These are phyloP conservation scores for Campylorhamphus procurvoides DNA, from an alignment of 2,113 vertebrate genomes.

Conservation along the genomic window DNA sequence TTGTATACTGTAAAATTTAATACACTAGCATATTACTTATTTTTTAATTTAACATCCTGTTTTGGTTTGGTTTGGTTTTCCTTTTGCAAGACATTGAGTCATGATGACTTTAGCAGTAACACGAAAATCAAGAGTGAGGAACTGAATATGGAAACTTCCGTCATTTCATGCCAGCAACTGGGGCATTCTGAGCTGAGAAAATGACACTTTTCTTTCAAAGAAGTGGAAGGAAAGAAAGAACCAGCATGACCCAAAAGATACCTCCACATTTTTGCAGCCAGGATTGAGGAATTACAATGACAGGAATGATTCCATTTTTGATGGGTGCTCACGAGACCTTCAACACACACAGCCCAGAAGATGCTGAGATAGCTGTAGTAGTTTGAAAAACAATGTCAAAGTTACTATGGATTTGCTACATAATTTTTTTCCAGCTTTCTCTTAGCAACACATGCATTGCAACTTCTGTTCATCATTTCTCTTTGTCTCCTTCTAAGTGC, in stretches of 20 bases:
- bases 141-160: neutral
- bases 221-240: neutral
- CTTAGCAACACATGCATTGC: neutral
- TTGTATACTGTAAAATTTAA: neutral
- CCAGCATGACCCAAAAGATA: neutral
- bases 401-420: neutral
- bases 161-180: neutral
- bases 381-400: neutral
- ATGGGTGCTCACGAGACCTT: neutral
- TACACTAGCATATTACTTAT: rapidly evolving
- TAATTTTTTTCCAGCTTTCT: neutral
- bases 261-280: neutral
- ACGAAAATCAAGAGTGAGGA: neutral
- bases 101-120: neutral
- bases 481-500: neutral
- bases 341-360: neutral
- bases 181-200: neutral
- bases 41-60: neutral
- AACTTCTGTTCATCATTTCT: neutral
- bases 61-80: neutral
- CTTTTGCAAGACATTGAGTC: neutral
- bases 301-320: neutral
- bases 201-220: neutral
- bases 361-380: neutral
- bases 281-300: neutral